Evolutionary conservation across 2,113 vertebrate genomes (phyloP).

Genomic region (Hucho hucho): DNA sequence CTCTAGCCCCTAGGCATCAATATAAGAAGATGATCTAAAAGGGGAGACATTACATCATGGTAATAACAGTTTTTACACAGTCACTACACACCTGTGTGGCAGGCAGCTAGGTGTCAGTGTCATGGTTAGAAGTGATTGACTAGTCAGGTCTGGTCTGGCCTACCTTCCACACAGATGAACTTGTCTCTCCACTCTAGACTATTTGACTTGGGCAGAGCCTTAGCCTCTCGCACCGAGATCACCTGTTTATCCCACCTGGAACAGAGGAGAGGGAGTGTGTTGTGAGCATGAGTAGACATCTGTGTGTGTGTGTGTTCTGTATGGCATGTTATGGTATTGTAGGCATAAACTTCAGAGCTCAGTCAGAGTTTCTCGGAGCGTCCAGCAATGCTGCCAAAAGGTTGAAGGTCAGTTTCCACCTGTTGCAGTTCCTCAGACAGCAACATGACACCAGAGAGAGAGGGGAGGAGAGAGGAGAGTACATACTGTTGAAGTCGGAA

Average conservation of each 20-base stretch:
- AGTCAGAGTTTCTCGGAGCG: no score
- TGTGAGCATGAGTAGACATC: neutral
- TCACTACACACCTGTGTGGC: no score
- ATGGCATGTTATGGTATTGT: constrained; percentile 29
- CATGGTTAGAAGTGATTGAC: no score
- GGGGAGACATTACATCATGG: no score
- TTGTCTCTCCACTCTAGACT: constrained; percentile 88
- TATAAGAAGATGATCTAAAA: no score
- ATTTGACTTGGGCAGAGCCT: constrained; percentile 79
- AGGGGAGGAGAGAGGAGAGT: neutral
- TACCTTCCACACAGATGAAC: constrained; percentile 97
- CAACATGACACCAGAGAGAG: constrained; percentile 67
- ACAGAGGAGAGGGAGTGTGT: neutral
- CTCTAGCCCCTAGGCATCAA: no score
- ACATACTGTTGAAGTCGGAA: no score
- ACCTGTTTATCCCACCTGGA: constrained; percentile 85
- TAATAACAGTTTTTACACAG: no score
- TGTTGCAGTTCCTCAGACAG: constrained; percentile 73
- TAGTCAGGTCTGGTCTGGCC: neutral
- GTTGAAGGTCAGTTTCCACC: constrained; percentile 65
- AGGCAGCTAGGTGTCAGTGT: no score
- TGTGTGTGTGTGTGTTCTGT: neutral
- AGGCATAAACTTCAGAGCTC: constrained; percentile 10
- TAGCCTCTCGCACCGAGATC: constrained; percentile 91
- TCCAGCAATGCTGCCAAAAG: constrained; percentile 36